A percentile compares a stretch with the other conserved stretches of the same genome.
phyloP scores from a whole-genome alignment of 64 coral and sea anemone genomes.

The Montipora cactus region DNA sequence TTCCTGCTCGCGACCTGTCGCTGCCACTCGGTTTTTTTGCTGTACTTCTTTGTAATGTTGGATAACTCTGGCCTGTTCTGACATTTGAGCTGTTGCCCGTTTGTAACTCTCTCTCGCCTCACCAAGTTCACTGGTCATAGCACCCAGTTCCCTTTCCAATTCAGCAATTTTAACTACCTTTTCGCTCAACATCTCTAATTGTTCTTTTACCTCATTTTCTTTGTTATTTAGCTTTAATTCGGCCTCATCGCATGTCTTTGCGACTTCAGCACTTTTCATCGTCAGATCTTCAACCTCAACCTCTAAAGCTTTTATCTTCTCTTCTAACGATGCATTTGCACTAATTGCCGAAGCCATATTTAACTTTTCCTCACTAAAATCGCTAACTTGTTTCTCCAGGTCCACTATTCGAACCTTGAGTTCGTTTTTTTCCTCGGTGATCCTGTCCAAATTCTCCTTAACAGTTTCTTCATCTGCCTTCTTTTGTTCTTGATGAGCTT shows the following conservation, averaged over 20 bases:
- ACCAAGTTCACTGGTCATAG: conserved; percentile 21
- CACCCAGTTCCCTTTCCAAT: not conserved
- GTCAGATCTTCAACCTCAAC: conserved; percentile 1
- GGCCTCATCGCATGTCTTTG: conserved; percentile 29
- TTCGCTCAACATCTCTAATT: not conserved
- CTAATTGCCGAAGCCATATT: conserved; percentile 64
- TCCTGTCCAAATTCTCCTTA: conserved; percentile 49
- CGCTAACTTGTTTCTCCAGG: conserved; percentile 66
- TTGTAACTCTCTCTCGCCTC: conserved; percentile 38
- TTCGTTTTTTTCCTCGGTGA: conserved; percentile 61
- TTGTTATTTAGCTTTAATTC: conserved; percentile 10
- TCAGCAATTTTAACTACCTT: not conserved
- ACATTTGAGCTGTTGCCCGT: conserved; percentile 33
- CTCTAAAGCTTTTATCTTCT: conserved; percentile 57
- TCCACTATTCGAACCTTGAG: conserved; percentile 56
- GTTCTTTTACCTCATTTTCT: conserved; percentile 14
- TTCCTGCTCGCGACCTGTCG: conserved; percentile 67
- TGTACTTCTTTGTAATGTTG: conserved; percentile 74
- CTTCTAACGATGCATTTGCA: conserved; percentile 61
- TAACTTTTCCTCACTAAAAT: conserved; percentile 63
- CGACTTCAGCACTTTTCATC: conserved; percentile 37
- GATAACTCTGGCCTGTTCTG: conserved; percentile 75
- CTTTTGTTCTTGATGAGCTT: conserved; percentile 67
- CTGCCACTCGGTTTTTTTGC: conserved; percentile 51
- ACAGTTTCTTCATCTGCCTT: conserved; percentile 34